Evolutionary conservation across 64 coral and sea anemone species (phyloP), one percentile per base, ranked within the genome.

Genomic region (Montipora sp.): DNA sequence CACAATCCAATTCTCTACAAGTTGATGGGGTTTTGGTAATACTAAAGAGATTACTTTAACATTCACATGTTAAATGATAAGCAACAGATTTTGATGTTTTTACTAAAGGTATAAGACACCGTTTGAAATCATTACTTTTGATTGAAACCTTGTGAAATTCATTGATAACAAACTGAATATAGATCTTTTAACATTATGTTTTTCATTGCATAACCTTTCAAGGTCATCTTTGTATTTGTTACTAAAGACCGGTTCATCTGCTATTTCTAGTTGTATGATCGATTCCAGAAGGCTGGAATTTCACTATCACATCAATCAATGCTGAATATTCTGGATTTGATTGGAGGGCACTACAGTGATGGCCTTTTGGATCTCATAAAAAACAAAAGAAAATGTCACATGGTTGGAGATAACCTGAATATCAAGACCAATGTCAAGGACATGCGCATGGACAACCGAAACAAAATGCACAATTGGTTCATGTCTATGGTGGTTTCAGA

Each of bases 241-340:
- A 69, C 66, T 55, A 69, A 15, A 69, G n/a, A 69, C 66, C 66
- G 66, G 13, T 7, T 73, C 23, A 23, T 73, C 70, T 73, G 19
- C 19, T 73, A 22, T 75, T 88, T 63, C 49, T 75, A 88, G 86
- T 75, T 77, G 86, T 88, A 88, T 79, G 57, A 90, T 65, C 57
- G 18, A 75, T 90, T 90, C 58, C 88, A 90, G 12, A 90, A 90
- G 66, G 27, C 88, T 79, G 88, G 76, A 67, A 79, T 90, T 90
- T 61, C 75, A 61, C 77, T 79, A 3, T 69, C 88, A 47, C 75
- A 90, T 48, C 51, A 61, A 68, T 79, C 88, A 47, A 80, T 90
- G 76, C 72, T 69, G 27, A 90, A 79, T 79, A 66, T 79, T 46
- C 51, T 88, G 50, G 86, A 88, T 36, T 24, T 88, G 1, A 88